Evolutionary conservation across 2,888 invertebrate species (phyloP).

Genomic region (Kuschelorhynchus macadamiae): DNA sequence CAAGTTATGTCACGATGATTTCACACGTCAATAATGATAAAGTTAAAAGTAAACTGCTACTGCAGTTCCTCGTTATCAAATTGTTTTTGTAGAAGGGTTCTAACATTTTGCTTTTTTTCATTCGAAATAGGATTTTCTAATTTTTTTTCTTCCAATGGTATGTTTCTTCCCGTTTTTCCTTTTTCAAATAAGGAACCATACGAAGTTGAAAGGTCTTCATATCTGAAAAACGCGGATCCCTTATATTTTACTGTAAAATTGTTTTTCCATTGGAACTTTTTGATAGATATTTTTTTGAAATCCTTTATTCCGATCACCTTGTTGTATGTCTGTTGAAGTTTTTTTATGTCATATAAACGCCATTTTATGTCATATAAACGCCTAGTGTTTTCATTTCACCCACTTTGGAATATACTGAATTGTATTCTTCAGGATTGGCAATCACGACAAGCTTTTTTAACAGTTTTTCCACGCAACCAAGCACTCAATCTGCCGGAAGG

Average conservation of each 20-base stretch:
- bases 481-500: slow-evolving; percentile 19
- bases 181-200: slow-evolving; percentile 6
- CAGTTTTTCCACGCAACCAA: slow-evolving; percentile 25
- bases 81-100: background rate
- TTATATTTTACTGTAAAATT: slow-evolving; percentile 4
- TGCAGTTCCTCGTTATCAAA: background rate
- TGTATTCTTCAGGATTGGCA: slow-evolving; percentile 11
- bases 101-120: background rate
- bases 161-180: slow-evolving; percentile 12
- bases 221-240: slow-evolving; percentile 8
- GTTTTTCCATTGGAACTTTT: slow-evolving; percentile 3
- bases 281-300: slow-evolving; percentile 18
- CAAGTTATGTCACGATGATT: too few relatives aligned
- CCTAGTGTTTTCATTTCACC: slow-evolving; percentile 13
- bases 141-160: too few relatives aligned
- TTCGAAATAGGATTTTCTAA: background rate
- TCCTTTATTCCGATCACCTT: slow-evolving; percentile 19
- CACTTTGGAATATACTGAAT: slow-evolving; percentile 10
- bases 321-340: slow-evolving; percentile 12
- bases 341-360: slow-evolving; percentile 21
- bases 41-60: too few relatives aligned
- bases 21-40: too few relatives aligned
- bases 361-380: background rate
- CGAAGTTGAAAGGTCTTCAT: background rate
- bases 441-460: slow-evolving; percentile 17